A percentile compares a stretch with the other conserved stretches of the same genome.
These are phyloP conservation scores for Hypsopygia costalis DNA, from an alignment of 2,888 invertebrate genomes.

Conservation along the genomic window DNA sequence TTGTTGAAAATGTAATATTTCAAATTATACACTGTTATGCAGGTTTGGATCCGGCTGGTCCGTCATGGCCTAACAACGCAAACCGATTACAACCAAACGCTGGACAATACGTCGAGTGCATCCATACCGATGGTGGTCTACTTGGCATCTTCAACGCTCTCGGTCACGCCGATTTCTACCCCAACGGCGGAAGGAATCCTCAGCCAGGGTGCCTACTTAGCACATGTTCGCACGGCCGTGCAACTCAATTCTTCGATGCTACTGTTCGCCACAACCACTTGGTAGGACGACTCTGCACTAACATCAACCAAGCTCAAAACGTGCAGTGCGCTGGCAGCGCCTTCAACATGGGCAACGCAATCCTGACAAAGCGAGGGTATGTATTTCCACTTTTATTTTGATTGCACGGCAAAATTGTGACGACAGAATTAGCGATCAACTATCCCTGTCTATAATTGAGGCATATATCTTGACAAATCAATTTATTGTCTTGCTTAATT, in stretches of 20 bases:
- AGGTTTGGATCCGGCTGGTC: conserved; percentile 59
- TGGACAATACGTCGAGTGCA: conserved; percentile 49
- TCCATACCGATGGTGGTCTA: conserved; percentile 50
- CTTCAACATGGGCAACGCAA: conserved; percentile 44
- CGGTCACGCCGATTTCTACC: conserved; percentile 49
- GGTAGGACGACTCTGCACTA: conserved; percentile 38
- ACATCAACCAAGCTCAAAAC: conserved; percentile 29
- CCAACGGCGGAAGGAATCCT: conserved; percentile 49
- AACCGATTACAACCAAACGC: conserved; percentile 32
- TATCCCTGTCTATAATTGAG: too few species aligned
- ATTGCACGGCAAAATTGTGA: too few species aligned
- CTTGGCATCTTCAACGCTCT: conserved; percentile 42
- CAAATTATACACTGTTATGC: too few species aligned
- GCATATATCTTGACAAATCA: too few species aligned
- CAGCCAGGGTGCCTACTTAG: conserved; percentile 51
- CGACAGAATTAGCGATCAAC: too few species aligned
- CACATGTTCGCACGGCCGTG: conserved; percentile 50
- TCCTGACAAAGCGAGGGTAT: conserved; percentile 40
- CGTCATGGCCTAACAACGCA: conserved; percentile 36
- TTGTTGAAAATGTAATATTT: too few species aligned
- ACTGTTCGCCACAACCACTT: conserved; percentile 43
- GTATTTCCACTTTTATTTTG: conserved; percentile 8
- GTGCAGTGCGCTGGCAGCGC: conserved; percentile 30
- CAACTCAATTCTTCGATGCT: conserved; percentile 42
- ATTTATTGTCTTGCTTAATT: too few species aligned